Percentiles rank a stretch among this genome's conserved stretches.
These are phyloP conservation scores for Tauraco erythrolophus DNA, from an alignment of 2,113 vertebrate species.

Conservation along the genomic window DNA sequence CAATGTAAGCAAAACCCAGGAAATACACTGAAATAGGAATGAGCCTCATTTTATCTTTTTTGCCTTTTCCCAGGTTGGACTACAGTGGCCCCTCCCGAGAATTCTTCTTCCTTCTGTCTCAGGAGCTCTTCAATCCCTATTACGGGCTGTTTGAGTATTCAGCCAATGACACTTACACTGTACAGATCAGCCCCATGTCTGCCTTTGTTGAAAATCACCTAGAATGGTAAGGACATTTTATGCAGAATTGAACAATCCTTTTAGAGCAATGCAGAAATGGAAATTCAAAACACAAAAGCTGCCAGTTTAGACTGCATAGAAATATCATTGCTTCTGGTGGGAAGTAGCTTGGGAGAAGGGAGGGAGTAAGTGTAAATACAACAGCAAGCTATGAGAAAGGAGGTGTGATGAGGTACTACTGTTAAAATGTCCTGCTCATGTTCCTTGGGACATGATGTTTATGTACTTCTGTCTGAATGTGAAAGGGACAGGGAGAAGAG, in stretches of 20 bases:
- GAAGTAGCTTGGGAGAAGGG: neutral
- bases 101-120: slow-evolving; percentile 98
- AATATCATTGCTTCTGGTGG: neutral
- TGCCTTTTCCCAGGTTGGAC: slow-evolving; percentile 83
- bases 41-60: neutral
- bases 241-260: neutral
- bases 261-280: neutral
- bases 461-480: neutral
- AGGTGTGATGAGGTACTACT: neutral
- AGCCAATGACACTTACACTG: slow-evolving; percentile 96
- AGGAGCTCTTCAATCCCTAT: slow-evolving; percentile 98
- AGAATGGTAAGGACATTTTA: slow-evolving; percentile 86
- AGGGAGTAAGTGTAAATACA: neutral
- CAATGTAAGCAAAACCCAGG: neutral
- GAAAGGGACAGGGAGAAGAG: neutral
- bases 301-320: neutral
- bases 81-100: slow-evolving; percentile 97
- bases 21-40: neutral
- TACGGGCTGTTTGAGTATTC: slow-evolving; percentile 99
- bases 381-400: neutral
- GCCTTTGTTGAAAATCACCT: slow-evolving; percentile 98
- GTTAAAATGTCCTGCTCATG: neutral
- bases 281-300: neutral
- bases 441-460: neutral
- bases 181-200: slow-evolving; percentile 99